Percentiles rank a stretch among this genome's conserved stretches.
Conservation (phyloP, 2,797 vertebrate genomes). For the Linurgus olivaceus region DNA sequence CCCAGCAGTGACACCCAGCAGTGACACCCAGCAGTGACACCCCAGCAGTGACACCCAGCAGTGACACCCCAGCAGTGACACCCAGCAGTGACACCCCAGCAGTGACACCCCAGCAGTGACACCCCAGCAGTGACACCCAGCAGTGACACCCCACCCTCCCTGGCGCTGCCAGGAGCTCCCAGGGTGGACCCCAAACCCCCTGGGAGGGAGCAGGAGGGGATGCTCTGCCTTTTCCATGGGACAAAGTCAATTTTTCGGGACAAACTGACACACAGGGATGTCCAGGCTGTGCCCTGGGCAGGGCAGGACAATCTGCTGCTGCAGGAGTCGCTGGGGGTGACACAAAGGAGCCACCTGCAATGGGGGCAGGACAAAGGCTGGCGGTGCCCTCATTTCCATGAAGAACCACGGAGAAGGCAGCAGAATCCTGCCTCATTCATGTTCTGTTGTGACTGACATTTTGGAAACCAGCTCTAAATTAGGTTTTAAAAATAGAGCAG, state of each 20-base stretch:
- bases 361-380: neutral
- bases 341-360: neutral
- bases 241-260: neutral
- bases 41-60: too few species aligned
- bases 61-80: neutral
- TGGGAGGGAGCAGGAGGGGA: neutral
- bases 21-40: too few species aligned
- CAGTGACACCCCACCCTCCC: neutral
- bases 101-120: neutral
- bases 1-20: neutral
- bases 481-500: slow-evolving; percentile 44
- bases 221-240: neutral
- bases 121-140: neutral
- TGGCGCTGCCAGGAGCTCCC: neutral
- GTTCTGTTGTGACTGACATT: slow-evolving; percentile 40
- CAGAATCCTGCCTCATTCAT: neutral
- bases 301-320: neutral
- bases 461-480: slow-evolving; percentile 37
- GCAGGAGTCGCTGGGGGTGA: rapidly evolving
- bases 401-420: neutral
- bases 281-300: neutral
- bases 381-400: neutral
- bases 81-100: neutral
- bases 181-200: neutral
- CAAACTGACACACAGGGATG: neutral